A percentile compares a stretch with the other conserved stretches of the same genome.
Conservation (phyloP, 1,140 invertebrate genomes). For the Penaeus vannamei region DNA sequence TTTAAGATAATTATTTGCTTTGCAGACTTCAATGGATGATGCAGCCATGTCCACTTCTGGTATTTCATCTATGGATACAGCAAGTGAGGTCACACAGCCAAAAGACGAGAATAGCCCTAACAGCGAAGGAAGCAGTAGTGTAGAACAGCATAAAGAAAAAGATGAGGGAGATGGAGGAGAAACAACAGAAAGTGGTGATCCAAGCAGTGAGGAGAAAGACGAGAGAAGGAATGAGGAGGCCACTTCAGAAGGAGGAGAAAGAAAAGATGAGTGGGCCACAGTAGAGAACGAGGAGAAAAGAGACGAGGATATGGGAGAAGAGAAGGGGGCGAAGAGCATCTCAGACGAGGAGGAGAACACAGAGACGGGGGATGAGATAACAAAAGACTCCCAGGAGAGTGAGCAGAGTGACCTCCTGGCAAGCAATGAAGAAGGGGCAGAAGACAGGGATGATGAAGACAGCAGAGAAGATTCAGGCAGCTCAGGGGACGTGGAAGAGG, state of each 20-base stretch:
- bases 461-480: neutral
- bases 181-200: neutral
- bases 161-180: conserved; percentile 17
- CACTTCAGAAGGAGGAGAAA: neutral
- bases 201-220: neutral
- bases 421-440: neutral
- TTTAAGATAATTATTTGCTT: neutral
- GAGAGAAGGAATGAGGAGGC: neutral
- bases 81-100: conserved; percentile 46
- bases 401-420: neutral
- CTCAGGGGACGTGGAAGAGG: neutral
- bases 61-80: conserved; percentile 53
- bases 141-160: conserved; percentile 1
- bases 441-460: neutral
- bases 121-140: conserved; percentile 36
- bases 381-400: too few species aligned
- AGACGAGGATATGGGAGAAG: too few species aligned
- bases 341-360: neutral
- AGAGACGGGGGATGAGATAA: too few species aligned
- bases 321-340: too few species aligned
- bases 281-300: neutral
- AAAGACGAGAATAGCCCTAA: conserved; percentile 38
- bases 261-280: too few species aligned
- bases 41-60: conserved; percentile 52
- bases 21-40: conserved; percentile 50